Evolutionary conservation across 1,140 invertebrate species (phyloP).

Genomic region (Trypoxylus dichotomus): DNA sequence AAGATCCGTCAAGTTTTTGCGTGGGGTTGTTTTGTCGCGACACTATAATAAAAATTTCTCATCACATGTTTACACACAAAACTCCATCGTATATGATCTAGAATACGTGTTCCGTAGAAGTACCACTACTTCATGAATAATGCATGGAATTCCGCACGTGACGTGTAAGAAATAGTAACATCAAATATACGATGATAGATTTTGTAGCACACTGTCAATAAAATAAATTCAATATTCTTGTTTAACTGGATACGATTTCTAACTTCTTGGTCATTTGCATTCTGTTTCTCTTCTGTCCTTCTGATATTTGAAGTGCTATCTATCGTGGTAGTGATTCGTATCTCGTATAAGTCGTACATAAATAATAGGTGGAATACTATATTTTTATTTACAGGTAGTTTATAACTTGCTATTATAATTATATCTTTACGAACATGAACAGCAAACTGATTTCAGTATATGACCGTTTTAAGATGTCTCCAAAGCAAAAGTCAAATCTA

Average conservation of each 20-base stretch:
- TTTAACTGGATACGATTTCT: neutral
- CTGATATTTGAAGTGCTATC: no score
- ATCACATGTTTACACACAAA: neutral
- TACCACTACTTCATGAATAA: constrained; percentile 3
- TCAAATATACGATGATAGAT: neutral
- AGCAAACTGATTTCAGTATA: no score
- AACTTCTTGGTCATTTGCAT: neutral
- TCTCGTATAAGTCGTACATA: no score
- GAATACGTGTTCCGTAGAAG: neutral
- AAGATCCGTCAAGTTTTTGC: neutral
- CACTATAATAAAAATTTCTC: neutral
- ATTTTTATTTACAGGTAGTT: no score
- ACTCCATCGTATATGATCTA: neutral
- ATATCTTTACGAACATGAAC: no score
- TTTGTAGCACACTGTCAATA: neutral
- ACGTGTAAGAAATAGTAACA: neutral
- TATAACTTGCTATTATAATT: no score
- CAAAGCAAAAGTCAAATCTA: no score
- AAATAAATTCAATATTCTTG: neutral
- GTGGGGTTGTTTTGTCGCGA: neutral
- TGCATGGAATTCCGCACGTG: constrained; percentile 1
- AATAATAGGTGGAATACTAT: no score
- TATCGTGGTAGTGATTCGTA: no score
- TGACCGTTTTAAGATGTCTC: no score
- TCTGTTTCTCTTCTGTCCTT: neutral